These are phyloP conservation scores for Sinodicranocentrus sp. DNA, from an alignment of 2,888 invertebrate genomes.

Conservation along the genomic window DNA sequence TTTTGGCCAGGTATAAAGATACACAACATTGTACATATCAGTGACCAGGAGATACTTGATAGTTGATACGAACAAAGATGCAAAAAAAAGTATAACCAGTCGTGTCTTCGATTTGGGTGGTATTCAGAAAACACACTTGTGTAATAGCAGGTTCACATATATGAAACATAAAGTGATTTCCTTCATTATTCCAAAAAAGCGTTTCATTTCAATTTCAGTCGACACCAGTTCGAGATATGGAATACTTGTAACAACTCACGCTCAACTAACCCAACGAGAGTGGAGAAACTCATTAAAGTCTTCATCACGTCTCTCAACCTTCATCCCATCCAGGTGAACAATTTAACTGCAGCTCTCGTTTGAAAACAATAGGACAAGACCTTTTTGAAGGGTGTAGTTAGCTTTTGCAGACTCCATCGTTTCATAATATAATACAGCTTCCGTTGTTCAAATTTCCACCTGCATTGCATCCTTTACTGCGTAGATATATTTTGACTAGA, in stretches of 20 bases:
- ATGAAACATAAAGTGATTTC: too few relatives aligned
- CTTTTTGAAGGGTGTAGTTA: slow-evolving; percentile 18
- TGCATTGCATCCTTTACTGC: background rate
- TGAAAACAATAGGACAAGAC: slow-evolving; percentile 51
- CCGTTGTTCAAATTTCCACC: slow-evolving; percentile 11
- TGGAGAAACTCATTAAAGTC: slow-evolving; percentile 56
- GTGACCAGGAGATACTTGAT: too few relatives aligned
- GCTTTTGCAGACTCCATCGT: background rate
- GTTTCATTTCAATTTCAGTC: too few relatives aligned
- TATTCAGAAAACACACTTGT: too few relatives aligned
- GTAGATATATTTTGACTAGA: background rate
- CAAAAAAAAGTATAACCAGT: too few relatives aligned
- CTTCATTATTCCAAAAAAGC: too few relatives aligned
- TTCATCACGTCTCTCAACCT: slow-evolving; percentile 47
- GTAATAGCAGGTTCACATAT: too few relatives aligned
- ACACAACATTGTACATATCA: background rate
- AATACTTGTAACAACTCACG: background rate
- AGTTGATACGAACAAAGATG: too few relatives aligned
- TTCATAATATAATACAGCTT: background rate
- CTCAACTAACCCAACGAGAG: background rate
- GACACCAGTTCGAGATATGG: background rate
- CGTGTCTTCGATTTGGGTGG: too few relatives aligned
- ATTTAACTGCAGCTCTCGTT: background rate
- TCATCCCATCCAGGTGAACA: background rate
- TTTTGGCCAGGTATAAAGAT: background rate